These are phyloP conservation scores for Lordiphosa clarofinis DNA, from an alignment of 1,140 invertebrate species.

Conservation along the genomic window DNA sequence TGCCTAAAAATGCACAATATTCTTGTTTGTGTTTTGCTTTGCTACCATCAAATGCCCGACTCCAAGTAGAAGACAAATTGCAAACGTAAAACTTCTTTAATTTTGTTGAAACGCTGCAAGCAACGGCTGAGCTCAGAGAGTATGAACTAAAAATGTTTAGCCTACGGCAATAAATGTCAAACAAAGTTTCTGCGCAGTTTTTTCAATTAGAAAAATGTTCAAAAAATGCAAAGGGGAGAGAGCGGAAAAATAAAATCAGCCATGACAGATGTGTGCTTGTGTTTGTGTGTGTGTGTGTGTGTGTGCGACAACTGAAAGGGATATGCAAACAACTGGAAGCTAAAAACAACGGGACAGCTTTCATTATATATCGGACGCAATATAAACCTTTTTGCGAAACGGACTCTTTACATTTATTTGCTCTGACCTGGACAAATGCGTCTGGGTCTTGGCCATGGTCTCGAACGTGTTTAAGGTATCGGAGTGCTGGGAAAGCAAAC, in stretches of 20 bases:
- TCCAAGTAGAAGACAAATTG: conserved; percentile 46
- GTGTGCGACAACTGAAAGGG: conserved; percentile 14
- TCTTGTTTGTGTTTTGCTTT: conserved; percentile 15
- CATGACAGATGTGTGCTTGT: neutral
- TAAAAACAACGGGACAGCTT: conserved; percentile 32
- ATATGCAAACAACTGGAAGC: conserved; percentile 41
- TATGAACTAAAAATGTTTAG: conserved; percentile 56
- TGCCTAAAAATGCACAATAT: conserved; percentile 32
- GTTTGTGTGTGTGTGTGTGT: neutral
- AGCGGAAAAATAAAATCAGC: neutral
- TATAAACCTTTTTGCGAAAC: conserved; percentile 33
- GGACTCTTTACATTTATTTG: conserved; percentile 48
- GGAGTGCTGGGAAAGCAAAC: conserved; percentile 40
- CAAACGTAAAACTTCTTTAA: conserved; percentile 71
- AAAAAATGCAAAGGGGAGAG: conserved; percentile 2
- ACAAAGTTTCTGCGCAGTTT: conserved; percentile 54
- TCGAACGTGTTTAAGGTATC: conserved; percentile 26
- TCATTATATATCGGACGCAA: conserved; percentile 19
- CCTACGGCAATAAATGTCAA: conserved; percentile 71
- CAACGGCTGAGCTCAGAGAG: conserved; percentile 34
- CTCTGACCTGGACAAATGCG: conserved; percentile 31
- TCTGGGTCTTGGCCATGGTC: neutral
- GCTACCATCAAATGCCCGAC: conserved; percentile 26
- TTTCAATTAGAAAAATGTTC: conserved; percentile 62
- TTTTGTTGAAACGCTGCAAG: conserved; percentile 57